phyloP scores from a whole-genome alignment of 2,113 vertebrate genomes.

The Columba livia region DNA sequence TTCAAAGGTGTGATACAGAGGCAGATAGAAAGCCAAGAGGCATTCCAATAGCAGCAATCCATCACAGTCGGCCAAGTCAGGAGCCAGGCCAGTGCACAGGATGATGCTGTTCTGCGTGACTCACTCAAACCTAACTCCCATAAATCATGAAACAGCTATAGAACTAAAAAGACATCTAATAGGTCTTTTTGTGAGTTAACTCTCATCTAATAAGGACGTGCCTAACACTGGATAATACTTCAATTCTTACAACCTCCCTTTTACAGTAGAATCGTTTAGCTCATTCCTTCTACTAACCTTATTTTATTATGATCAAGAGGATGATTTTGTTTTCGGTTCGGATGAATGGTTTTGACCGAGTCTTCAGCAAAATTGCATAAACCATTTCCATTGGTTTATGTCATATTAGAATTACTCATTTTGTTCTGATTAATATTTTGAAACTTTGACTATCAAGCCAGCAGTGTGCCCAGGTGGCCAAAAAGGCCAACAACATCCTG shows the following conservation, averaged over 20 bases:
- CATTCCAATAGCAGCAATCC: background rate
- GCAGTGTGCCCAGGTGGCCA: too few relatives aligned
- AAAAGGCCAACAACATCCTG: too few relatives aligned
- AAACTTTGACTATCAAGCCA: background rate
- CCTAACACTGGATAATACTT: background rate
- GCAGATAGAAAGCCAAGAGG: background rate
- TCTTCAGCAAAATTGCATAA: background rate
- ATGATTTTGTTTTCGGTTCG: background rate
- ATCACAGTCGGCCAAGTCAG: background rate
- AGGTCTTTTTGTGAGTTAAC: background rate
- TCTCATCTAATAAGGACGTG: background rate
- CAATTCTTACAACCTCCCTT: background rate
- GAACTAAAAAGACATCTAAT: background rate
- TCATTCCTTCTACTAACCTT: background rate
- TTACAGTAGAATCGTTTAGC: background rate
- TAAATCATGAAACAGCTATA: background rate
- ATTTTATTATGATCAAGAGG: background rate
- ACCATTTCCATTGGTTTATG: background rate
- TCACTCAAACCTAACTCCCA: background rate
- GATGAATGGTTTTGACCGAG: background rate
- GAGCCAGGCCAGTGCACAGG: background rate
- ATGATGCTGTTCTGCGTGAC: background rate
- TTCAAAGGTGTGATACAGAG: background rate
- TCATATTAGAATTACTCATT: background rate
- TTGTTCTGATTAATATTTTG: background rate